Evolutionary conservation across 1,140 invertebrate species (phyloP).

Genomic region (Hesperophylax magnus): DNA sequence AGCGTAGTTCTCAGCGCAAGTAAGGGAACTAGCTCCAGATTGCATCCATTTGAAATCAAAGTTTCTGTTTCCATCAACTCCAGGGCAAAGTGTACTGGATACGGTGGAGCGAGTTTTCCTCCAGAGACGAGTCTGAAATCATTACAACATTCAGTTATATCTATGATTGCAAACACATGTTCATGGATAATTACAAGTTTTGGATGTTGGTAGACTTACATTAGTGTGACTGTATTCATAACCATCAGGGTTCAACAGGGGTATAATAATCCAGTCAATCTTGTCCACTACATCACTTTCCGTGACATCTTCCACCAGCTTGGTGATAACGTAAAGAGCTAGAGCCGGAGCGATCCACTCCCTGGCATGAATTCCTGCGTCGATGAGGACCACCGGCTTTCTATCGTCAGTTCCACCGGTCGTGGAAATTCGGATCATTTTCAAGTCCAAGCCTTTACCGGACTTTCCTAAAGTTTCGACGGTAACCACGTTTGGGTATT

Average conservation of each 20-base stretch:
- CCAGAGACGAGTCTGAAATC: conserved; percentile 69
- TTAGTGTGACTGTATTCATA: conserved; percentile 75
- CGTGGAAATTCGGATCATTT: conserved; percentile 70
- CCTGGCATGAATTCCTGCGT: conserved; percentile 76
- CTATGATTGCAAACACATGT: background rate
- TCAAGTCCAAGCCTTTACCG: conserved; percentile 69
- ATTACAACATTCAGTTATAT: background rate
- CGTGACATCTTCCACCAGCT: conserved; percentile 72
- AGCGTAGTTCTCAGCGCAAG: conserved; percentile 81
- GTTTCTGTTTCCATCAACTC: conserved; percentile 74
- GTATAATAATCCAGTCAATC: conserved; percentile 79
- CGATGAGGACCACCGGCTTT: conserved; percentile 72
- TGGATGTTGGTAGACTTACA: conserved; percentile 67
- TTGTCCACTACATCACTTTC: conserved; percentile 70
- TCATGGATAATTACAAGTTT: conserved; percentile 59
- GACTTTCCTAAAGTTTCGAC: conserved; percentile 67
- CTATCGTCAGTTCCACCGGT: conserved; percentile 78
- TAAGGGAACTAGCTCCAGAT: conserved; percentile 68
- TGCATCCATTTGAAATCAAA: conserved; percentile 72
- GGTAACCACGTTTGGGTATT: conserved; percentile 65
- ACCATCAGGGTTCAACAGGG: conserved; percentile 78
- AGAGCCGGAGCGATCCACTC: conserved; percentile 81
- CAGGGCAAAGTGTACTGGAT: conserved; percentile 63
- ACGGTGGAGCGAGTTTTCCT: conserved; percentile 68
- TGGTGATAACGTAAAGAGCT: conserved; percentile 75